phyloP scores from a whole-genome alignment of 2,797 vertebrate species.

The Malacoraja senta region DNA sequence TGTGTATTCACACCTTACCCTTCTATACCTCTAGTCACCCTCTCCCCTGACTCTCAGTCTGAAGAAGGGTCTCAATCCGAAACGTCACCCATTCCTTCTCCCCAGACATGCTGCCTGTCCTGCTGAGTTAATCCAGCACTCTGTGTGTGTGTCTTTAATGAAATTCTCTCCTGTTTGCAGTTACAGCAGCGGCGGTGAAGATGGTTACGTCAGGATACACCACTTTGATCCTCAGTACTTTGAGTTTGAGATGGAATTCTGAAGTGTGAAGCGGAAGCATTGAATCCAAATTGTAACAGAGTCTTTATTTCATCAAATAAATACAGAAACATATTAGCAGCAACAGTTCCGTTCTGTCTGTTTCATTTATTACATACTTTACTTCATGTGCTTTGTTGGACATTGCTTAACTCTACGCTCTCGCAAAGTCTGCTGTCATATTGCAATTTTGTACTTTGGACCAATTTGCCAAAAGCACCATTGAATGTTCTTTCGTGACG shows the following conservation, averaged over 20 bases:
- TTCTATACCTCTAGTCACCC: no score
- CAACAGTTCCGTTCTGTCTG: not conserved
- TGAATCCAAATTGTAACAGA: not conserved
- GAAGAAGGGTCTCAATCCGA: no score
- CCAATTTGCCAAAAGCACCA: not conserved
- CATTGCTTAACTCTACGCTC: not conserved
- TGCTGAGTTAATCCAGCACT: no score
- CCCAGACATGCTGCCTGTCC: no score
- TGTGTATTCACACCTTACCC: no score
- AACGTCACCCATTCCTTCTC: no score
- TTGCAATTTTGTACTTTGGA: not conserved
- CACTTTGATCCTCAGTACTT: conserved; percentile 96
- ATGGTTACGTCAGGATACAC: conserved; percentile 91
- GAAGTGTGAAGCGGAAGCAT: conserved; percentile 49
- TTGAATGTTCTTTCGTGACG: not conserved
- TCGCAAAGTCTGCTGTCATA: not conserved
- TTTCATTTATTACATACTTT: not conserved
- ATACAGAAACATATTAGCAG: not conserved
- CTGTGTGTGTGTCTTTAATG: not conserved
- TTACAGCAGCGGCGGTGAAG: conserved; percentile 94
- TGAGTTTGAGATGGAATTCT: conserved; percentile 89
- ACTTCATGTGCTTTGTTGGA: not conserved
- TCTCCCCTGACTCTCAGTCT: no score
- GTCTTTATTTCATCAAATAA: conserved; percentile 8
- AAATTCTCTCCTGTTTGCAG: conserved; percentile 53